These are phyloP conservation scores for Morpho deidamia DNA, from an alignment of 2,888 invertebrate species.

Conservation along the genomic window DNA sequence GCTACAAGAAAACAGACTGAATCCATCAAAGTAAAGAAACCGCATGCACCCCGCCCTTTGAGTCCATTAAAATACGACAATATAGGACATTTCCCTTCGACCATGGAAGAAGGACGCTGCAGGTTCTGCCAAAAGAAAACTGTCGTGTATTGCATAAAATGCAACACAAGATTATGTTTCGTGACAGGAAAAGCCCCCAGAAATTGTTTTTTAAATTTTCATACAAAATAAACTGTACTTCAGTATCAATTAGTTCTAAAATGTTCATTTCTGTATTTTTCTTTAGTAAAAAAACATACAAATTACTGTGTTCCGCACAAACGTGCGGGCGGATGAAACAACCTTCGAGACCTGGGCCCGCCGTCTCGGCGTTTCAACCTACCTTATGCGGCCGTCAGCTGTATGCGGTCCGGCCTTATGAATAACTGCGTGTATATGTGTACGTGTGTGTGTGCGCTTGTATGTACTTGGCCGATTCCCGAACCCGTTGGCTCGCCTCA, in stretches of 20 bases:
- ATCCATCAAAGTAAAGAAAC: conserved; percentile 12
- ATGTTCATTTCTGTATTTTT: conserved; percentile 5
- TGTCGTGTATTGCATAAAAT: conserved; percentile 27
- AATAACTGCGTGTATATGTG: no score
- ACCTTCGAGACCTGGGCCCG: no score
- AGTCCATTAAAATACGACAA: conserved; percentile 18
- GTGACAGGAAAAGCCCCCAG: conserved; percentile 23
- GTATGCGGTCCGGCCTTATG: no score
- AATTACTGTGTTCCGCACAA: no score
- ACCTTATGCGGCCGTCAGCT: no score
- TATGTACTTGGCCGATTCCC: no score
- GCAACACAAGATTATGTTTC: conserved; percentile 22
- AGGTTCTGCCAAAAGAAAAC: conserved; percentile 24
- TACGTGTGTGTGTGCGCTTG: no score
- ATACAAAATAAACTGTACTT: conserved; percentile 18
- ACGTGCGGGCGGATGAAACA: no score
- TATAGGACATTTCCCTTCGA: conserved; percentile 16
- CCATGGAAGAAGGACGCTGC: conserved; percentile 20
- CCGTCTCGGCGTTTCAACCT: no score
- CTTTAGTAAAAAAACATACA: conserved; percentile 1
- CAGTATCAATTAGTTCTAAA: conserved; percentile 5
- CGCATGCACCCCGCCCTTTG: conserved; percentile 11
- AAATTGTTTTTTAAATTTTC: conserved; percentile 24
- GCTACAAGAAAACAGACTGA: conserved; percentile 10
- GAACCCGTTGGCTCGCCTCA: no score